A percentile compares a stretch with the other conserved stretches of the same genome.
Conservation (phyloP, 2,888 invertebrate genomes). For the Drosophila ezoana region DNA sequence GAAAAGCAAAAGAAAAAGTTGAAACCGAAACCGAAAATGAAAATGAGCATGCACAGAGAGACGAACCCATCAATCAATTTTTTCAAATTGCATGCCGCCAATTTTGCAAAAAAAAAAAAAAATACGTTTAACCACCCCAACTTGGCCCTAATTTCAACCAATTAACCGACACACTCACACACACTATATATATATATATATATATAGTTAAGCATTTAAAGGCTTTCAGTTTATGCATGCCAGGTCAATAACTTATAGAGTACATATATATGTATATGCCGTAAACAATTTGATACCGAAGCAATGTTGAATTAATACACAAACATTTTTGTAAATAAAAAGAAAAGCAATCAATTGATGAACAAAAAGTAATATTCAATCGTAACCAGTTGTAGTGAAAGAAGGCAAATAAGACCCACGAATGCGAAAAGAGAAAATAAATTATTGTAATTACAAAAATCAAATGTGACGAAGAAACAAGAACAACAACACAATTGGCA, state of each 20-base stretch:
- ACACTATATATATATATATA: not conserved
- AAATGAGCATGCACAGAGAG: too few species aligned
- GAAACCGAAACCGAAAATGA: not conserved
- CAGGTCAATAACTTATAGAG: constrained; percentile 44
- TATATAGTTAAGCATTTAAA: constrained; percentile 38
- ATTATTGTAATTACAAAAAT: constrained; percentile 71
- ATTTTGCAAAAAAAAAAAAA: too few species aligned
- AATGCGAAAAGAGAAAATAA: constrained; percentile 52
- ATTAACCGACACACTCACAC: constrained; percentile 32
- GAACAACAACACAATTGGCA: constrained; percentile 55
- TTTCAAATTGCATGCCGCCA: constrained; percentile 16
- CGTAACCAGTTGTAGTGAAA: constrained; percentile 65
- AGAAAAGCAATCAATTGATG: constrained; percentile 5
- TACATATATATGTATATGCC: constrained; percentile 30
- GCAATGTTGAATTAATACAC: constrained; percentile 55
- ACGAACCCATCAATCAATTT: constrained; percentile 11
- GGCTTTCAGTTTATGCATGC: constrained; percentile 37
- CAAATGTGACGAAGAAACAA: constrained; percentile 4
- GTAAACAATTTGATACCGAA: constrained; percentile 58
- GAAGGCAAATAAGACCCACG: constrained; percentile 39
- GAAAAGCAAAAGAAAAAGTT: constrained; percentile 6
- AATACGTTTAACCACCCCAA: constrained; percentile 13
- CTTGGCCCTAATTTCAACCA: constrained; percentile 10
- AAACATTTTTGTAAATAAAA: constrained; percentile 67
- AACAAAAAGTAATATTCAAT: constrained; percentile 25